Evolutionary conservation across 1,140 invertebrate genomes (phyloP).

Genomic region (Drosophila ohnishii): DNA sequence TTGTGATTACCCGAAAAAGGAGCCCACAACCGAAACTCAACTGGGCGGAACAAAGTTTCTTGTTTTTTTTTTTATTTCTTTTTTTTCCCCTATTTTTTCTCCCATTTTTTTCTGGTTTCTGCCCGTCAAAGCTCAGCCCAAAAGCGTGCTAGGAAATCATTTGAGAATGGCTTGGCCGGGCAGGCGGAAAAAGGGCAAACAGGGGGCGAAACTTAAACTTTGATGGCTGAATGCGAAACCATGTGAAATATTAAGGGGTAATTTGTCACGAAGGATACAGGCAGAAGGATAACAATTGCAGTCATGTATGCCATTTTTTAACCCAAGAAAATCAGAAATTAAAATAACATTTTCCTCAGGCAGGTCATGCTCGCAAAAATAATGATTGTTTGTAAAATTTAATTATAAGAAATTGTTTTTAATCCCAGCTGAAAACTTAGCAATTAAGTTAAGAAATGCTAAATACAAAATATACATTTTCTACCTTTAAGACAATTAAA

Average conservation of each 20-base stretch:
- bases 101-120: not conserved
- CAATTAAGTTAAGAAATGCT: not conserved
- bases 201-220: conserved; percentile 29
- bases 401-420: not conserved
- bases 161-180: conserved; percentile 36
- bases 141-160: conserved; percentile 61
- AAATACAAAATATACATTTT: no score
- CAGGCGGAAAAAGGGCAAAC: conserved; percentile 5
- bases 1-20: conserved; percentile 54
- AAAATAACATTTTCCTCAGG: not conserved
- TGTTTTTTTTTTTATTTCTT: conserved; percentile 7
- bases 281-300: conserved; percentile 8
- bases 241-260: conserved; percentile 45
- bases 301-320: conserved; percentile 21
- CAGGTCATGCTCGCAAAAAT: not conserved
- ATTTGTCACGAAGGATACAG: conserved; percentile 36
- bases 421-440: not conserved
- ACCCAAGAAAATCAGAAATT: not conserved
- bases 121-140: conserved; percentile 32
- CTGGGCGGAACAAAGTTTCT: conserved; percentile 42
- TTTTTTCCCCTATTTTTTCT: not conserved
- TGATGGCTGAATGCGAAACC: conserved; percentile 31
- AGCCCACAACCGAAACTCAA: conserved; percentile 43
- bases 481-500: no score
- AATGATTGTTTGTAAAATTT: not conserved